Conservation (phyloP, 2,888 invertebrate species). For the Hirtodrosophila duncani region DNA sequence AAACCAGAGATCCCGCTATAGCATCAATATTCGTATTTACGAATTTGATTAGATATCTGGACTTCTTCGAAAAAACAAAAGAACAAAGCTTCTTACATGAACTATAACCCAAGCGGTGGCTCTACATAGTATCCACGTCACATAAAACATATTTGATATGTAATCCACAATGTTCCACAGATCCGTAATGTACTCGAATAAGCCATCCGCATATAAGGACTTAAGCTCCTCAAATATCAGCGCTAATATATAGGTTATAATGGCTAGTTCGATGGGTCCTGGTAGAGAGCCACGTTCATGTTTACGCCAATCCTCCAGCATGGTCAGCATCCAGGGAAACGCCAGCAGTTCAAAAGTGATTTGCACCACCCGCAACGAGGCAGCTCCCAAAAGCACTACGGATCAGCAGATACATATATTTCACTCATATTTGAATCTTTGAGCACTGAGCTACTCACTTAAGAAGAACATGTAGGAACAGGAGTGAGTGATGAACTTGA, state of each 20-base stretch:
- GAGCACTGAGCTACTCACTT: conserved; percentile 83
- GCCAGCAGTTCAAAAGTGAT: conserved; percentile 88
- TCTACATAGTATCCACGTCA: conserved; percentile 93
- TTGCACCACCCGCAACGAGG: conserved; percentile 94
- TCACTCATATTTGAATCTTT: background rate
- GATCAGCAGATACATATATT: background rate
- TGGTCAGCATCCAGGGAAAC: conserved; percentile 85
- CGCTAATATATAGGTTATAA: conserved; percentile 95
- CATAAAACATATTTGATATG: conserved; percentile 96
- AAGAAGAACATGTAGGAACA: conserved; percentile 97
- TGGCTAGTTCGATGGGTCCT: conserved; percentile 88
- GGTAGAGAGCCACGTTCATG: conserved; percentile 88
- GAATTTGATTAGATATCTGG: too few species aligned
- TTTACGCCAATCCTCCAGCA: conserved; percentile 87
- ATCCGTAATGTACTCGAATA: conserved; percentile 94
- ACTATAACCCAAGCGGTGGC: conserved; percentile 92
- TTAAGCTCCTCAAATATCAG: conserved; percentile 96
- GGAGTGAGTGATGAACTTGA: conserved; percentile 98
- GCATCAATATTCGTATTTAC: too few species aligned
- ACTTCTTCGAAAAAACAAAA: background rate
- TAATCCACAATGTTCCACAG: conserved; percentile 99
- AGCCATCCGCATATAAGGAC: conserved; percentile 92
- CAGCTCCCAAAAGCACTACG: conserved; percentile 92
- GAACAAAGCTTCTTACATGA: conserved; percentile 83
- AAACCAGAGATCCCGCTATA: conserved; percentile 83